Base-by-base conservation (phyloP, 2,797 vertebrate species). In the Sebastes diaconus region DNA sequence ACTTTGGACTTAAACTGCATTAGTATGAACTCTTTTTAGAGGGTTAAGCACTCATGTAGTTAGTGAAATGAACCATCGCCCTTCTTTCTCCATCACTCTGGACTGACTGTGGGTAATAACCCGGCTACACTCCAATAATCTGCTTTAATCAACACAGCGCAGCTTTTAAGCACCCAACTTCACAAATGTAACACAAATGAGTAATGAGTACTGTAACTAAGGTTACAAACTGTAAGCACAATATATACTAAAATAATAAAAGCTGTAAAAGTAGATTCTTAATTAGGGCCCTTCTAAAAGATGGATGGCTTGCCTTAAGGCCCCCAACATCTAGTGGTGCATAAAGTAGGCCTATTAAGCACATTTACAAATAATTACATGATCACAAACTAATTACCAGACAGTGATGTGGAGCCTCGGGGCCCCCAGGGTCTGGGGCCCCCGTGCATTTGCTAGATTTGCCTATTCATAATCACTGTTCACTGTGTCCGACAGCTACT, bases 361-460 rank as follows among this genome's bases (percentile, higher is more conserved):
- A 66, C 27, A 84, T 61, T 61, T 57, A 68, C 73, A 71, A 68
- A n/a, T 72, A 68, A 75, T 63, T 55, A 66, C 61, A 54, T 71
- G 18, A 29, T n/a, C 30, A 34, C 52, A 61, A 46, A 68, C 68
- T 63, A 73, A 73, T 73, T 71, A 59, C 25, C 30, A 46, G 36
- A 59, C 42, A 39, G 39, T 67, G 55, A 60, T 7, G 12, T 27
- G 42, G 57, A 39, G 67, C 36, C 52, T 50, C 18, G 8, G 20
- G 27, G 14, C 7, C 54, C 54, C 36, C 14, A 32, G 8, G 50
- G 8, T 52, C 50, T 9, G 20, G 46, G 50, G 50, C 20, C 50
- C 50, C 20, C 9, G 20, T 52, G 42, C 16, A 46, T 46, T 46
- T 46, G 42, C 5, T 42, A 6, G 14, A 16, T 46, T 46, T 18